A percentile compares a stretch with the other conserved stretches of the same genome.
Evolutionary conservation across 2,113 vertebrate species (phyloP).

Genomic region (Scomber colias): DNA sequence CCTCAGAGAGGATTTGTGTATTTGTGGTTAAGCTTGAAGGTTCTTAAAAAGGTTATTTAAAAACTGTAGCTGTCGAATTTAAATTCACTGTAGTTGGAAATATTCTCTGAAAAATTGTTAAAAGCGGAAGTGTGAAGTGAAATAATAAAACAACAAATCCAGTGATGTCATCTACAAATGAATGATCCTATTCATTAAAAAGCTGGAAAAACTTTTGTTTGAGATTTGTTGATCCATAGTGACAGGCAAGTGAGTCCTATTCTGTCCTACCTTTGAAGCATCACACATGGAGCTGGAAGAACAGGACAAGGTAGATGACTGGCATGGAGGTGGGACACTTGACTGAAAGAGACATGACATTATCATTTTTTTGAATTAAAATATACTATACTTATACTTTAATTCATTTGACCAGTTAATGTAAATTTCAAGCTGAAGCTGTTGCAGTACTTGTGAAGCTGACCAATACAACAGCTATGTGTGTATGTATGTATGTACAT

Average conservation of each 20-base stretch:
- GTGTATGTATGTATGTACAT: no score
- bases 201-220: no score
- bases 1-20: no score
- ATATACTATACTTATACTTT: neutral
- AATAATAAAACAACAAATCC: no score
- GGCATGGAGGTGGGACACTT: neutral
- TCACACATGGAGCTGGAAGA: slow-evolving; percentile 4
- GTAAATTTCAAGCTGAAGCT: neutral
- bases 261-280: slow-evolving; percentile 47
- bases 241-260: neutral
- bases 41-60: no score
- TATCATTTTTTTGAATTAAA: neutral
- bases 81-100: no score
- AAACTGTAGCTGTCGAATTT: no score
- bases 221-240: neutral
- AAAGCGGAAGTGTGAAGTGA: no score
- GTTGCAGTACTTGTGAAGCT: neutral
- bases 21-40: no score
- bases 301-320: neutral
- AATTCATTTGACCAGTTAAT: neutral
- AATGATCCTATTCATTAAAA: no score
- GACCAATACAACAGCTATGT: neutral
- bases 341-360: neutral
- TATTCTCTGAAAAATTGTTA: no score
- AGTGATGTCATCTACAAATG: no score